Conservation (phyloP, 2,797 vertebrate species). For the Botia almorhae region DNA sequence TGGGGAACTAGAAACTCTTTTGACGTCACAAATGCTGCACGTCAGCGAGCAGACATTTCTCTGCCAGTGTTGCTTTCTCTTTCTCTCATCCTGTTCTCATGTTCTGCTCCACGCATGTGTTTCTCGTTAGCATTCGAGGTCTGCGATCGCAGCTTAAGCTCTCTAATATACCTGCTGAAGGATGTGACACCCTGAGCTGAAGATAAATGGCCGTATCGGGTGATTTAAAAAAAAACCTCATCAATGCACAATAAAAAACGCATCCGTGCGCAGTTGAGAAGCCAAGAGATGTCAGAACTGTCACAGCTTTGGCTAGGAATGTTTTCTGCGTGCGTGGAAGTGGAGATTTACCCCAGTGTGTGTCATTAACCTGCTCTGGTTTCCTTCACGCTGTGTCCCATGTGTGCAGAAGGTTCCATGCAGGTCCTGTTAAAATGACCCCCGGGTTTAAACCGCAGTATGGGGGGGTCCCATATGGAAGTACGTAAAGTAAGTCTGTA, state of each 20-base stretch:
- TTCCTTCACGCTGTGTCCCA: not conserved
- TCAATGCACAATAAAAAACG: not conserved
- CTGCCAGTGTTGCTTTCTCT: constrained; percentile 38
- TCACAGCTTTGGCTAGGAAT: too few species aligned
- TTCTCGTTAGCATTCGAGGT: constrained; percentile 37
- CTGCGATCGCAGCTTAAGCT: not conserved
- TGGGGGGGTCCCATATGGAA: constrained; percentile 44
- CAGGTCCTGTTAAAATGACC: constrained; percentile 40
- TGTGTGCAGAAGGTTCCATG: not conserved
- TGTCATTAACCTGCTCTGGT: not conserved
- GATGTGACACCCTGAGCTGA: constrained; percentile 5
- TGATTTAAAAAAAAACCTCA: not conserved
- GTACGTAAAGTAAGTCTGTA: constrained; percentile 34
- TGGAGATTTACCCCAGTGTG: not conserved
- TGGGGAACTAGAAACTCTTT: constrained; percentile 18
- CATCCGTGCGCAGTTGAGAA: not conserved
- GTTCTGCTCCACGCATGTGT: constrained; percentile 25
- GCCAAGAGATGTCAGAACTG: not conserved
- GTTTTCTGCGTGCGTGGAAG: not conserved
- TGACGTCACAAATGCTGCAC: constrained; percentile 43
- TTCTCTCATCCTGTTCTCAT: not conserved
- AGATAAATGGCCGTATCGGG: not conserved
- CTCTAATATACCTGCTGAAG: constrained; percentile 27
- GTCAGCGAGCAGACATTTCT: not conserved
- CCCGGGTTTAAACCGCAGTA: constrained; percentile 39